Evolutionary conservation across 2,888 invertebrate species (phyloP), one percentile per base, ranked within the genome.

Genomic region (Nematopogon swammerdamellus): DNA sequence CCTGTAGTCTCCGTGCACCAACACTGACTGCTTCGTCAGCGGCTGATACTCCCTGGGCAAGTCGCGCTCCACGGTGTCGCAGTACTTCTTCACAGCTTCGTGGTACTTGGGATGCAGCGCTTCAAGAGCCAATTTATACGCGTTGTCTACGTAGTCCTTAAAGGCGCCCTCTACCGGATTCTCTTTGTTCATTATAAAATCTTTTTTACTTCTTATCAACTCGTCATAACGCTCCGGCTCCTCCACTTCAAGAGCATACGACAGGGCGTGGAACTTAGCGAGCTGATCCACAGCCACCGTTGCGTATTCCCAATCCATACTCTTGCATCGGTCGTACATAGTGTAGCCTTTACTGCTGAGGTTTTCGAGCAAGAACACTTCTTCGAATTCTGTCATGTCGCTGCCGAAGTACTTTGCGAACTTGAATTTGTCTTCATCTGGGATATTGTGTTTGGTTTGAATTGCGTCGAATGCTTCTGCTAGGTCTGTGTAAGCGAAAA

Each of bases 231-330:
- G 11, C n/a, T 46, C 50, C 11, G 50, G 50, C 3, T 46, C n/a
- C 5, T 50, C 46, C n/a, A 46, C 55, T 47, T 55, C 57, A 49
- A 60, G 50, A 1, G 58, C 60, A 10, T 59, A 57, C 0, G 75
- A 72, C 1, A 75, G 51, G 0, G 76, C 76, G 54, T 80, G 80
- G 50, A 72, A 62, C 51, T 70, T 70, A 0, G 71, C 74, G 19
- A 77, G 55, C 18, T 61, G 61, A 2, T 58, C 59, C 1, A 71
- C 56, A 1, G 67, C 63, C 0, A 61, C 53, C 0, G 59, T 54
- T 0, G 69, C 68, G 46, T 72, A 70, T 1, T 63, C 60, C 68
- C 70, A 71, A 47, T 67, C 63, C 16, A 76, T 57, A 0, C 64
- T 55, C 17, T 62, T 58, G 11, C 67, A 59, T 49, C 72, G 62